Percentiles rank a stretch among this genome's conserved stretches.
These are phyloP conservation scores for Myiopsitta monachus DNA, from an alignment of 2,113 vertebrate genomes.

Conservation along the genomic window DNA sequence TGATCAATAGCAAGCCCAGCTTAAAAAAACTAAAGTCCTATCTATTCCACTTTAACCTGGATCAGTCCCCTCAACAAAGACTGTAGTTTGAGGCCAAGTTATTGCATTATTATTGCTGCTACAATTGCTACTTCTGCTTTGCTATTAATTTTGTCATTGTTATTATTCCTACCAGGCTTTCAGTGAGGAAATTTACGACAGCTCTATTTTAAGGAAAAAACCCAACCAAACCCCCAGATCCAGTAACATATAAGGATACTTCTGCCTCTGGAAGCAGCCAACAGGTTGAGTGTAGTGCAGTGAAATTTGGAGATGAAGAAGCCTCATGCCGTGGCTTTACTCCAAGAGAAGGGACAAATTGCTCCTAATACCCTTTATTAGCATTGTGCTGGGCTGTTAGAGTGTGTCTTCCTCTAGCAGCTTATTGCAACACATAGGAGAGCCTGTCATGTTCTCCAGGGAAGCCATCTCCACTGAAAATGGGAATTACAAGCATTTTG, in stretches of 20 bases:
- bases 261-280: background rate
- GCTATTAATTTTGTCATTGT: background rate
- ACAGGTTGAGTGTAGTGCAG: background rate
- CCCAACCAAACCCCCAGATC: background rate
- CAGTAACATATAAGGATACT: background rate
- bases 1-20: background rate
- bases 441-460: background rate
- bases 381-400: background rate
- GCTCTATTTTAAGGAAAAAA: background rate
- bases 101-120: background rate
- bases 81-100: background rate
- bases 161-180: background rate
- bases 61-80: background rate
- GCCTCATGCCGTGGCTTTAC: background rate
- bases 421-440: background rate
- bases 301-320: background rate
- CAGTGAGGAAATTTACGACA: background rate
- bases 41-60: background rate
- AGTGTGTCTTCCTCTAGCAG: background rate
- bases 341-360: background rate
- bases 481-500: background rate
- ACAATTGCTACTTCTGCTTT: constrained; percentile 5
- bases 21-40: background rate
- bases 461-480: background rate
- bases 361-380: background rate